phyloP scores from a whole-genome alignment of 2,113 vertebrate genomes.

The Andinoacara biseriatus region DNA sequence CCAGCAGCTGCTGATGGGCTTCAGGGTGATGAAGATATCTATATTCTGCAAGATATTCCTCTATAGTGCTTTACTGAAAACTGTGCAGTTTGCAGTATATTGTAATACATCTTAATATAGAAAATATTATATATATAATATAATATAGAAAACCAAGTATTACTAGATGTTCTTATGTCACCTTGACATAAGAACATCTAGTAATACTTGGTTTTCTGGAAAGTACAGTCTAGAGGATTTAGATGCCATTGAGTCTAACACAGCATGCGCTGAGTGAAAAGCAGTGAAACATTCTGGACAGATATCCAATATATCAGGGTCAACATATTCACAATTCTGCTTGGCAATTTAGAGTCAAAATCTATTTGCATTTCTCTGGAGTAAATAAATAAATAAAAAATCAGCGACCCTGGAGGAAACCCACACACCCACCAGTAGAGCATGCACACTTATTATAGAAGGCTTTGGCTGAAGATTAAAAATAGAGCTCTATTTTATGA shows the following conservation, averaged over 20 bases:
- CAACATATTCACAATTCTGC: constrained; percentile 33
- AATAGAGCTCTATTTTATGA: constrained; percentile 4
- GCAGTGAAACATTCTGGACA: not conserved
- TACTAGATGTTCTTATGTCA: not conserved
- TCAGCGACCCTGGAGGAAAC: constrained; percentile 10
- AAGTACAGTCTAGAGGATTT: not conserved
- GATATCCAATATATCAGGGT: constrained; percentile 31
- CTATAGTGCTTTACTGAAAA: not conserved
- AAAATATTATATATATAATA: no score
- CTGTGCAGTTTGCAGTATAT: not conserved
- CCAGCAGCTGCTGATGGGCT: not conserved
- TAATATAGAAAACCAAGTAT: not conserved
- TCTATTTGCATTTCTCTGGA: constrained; percentile 35
- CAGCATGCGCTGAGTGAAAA: not conserved
- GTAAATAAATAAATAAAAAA: constrained; percentile 14
- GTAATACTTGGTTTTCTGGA: not conserved
- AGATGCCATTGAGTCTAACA: not conserved
- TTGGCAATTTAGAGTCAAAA: constrained; percentile 21
- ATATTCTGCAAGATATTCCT: not conserved
- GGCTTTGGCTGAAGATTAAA: constrained; percentile 36
- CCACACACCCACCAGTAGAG: constrained; percentile 16
- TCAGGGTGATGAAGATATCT: not conserved
- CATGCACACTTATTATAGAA: constrained; percentile 31
- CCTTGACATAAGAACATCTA: constrained; percentile 3
- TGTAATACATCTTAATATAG: not conserved